Evolutionary conservation across 1,140 invertebrate genomes (phyloP).

Genomic region (Oedothorax gibbosus): DNA sequence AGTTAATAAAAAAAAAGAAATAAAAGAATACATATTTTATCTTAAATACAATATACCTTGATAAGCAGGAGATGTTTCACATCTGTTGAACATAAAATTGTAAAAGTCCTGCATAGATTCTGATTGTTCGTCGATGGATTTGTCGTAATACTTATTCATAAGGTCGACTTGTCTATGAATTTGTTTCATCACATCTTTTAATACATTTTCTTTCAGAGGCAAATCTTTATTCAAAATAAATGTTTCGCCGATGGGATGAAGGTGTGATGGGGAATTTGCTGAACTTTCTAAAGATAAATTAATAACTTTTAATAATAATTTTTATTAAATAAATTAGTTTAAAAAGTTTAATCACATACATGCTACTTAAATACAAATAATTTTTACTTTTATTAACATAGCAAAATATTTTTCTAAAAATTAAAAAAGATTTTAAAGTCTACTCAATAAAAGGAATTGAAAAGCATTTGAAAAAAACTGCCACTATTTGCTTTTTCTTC

Average conservation of each 20-base stretch:
- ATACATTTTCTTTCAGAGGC: slow-evolving; percentile 67
- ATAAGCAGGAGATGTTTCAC: slow-evolving; percentile 79
- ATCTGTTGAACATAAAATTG: slow-evolving; percentile 80
- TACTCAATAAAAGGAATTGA: too few relatives aligned
- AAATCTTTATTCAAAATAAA: slow-evolving; percentile 68
- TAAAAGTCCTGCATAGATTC: slow-evolving; percentile 93
- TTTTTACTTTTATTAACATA: not conserved
- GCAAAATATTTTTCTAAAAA: too few relatives aligned
- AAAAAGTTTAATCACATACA: not conserved
- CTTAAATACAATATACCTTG: slow-evolving; percentile 70
- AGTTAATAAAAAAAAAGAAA: not conserved
- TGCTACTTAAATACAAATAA: not conserved
- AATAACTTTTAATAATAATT: not conserved
- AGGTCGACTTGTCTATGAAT: slow-evolving; percentile 77
- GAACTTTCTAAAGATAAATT: slow-evolving; percentile 37
- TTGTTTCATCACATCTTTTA: slow-evolving; percentile 78
- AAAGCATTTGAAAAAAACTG: too few relatives aligned
- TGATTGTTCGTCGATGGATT: slow-evolving; percentile 84
- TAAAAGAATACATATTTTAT: slow-evolving; percentile 5
- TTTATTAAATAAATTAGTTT: not conserved
- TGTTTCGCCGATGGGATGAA: slow-evolving; percentile 67
- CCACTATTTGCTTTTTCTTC: too few relatives aligned
- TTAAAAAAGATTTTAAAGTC: too few relatives aligned
- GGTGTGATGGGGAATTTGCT: slow-evolving; percentile 56
- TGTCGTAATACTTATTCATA: slow-evolving; percentile 75